Evolutionary conservation across 2,888 invertebrate species (phyloP).

Genomic region (Dioctria rufipes): DNA sequence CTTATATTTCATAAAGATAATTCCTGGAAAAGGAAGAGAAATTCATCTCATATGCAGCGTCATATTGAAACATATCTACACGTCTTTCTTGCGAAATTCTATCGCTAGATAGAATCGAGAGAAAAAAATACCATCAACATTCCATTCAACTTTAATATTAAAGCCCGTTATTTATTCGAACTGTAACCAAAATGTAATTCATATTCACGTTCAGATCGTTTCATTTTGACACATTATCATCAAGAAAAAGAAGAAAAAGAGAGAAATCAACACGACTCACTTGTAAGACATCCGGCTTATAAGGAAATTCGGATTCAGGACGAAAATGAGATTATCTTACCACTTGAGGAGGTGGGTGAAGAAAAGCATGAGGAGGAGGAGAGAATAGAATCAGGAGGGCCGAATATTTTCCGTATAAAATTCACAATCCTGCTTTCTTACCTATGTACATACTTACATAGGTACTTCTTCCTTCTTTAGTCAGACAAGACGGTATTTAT

Average conservation of each 20-base stretch:
- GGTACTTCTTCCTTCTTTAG: no score
- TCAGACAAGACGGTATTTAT: slow-evolving; percentile 38
- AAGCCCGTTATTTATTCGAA: neutral
- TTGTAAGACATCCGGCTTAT: slow-evolving; percentile 50
- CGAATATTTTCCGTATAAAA: slow-evolving; percentile 11
- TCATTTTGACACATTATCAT: slow-evolving; percentile 43
- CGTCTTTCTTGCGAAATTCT: no score
- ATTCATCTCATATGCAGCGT: no score
- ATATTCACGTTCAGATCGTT: slow-evolving; percentile 46
- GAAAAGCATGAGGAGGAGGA: no score
- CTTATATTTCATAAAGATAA: no score
- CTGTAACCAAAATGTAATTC: slow-evolving; percentile 34
- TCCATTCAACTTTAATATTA: slow-evolving; percentile 32
- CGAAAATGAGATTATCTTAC: slow-evolving; percentile 43
- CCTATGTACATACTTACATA: no score
- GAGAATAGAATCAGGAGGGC: neutral
- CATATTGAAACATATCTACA: no score
- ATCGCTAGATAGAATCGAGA: no score
- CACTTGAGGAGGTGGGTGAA: neutral
- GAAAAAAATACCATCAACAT: no score
- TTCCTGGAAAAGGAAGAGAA: no score
- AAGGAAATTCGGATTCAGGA: slow-evolving; percentile 47
- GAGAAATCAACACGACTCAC: slow-evolving; percentile 47
- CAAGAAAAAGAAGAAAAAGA: neutral
- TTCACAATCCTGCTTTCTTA: neutral